Evolutionary conservation across 2,113 vertebrate genomes (phyloP).

Genomic region (Lophochroa leadbeateri): DNA sequence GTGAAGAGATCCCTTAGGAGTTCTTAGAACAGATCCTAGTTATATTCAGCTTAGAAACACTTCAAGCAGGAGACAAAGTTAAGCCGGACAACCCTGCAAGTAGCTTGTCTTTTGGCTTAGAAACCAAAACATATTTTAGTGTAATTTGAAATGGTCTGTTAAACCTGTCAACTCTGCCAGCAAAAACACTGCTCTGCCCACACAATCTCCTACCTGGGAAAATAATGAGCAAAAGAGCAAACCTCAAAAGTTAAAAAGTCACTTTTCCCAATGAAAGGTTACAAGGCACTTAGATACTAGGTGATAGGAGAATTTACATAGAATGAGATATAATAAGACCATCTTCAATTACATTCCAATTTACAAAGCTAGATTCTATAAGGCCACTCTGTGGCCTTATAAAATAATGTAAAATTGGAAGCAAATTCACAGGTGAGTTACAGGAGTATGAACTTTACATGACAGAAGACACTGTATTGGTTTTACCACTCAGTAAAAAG

Average conservation of each 20-base stretch:
- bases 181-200: neutral
- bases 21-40: slow-evolving; percentile 39
- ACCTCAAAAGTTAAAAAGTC: neutral
- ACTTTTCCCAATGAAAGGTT: neutral
- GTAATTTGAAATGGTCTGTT: neutral
- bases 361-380: neutral
- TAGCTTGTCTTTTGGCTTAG: slow-evolving; percentile 5
- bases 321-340: neutral
- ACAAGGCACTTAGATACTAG: neutral
- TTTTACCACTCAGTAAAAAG: neutral
- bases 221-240: neutral
- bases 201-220: neutral
- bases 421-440: neutral
- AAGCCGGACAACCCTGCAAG: neutral
- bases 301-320: neutral
- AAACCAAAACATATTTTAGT: neutral
- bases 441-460: neutral
- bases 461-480: neutral
- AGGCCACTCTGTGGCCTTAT: neutral
- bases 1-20: slow-evolving; percentile 37
- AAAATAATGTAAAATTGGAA: neutral
- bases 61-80: neutral
- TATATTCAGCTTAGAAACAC: slow-evolving; percentile 29
- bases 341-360: neutral
- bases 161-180: neutral